Percentiles rank a stretch among this genome's conserved stretches.
Evolutionary conservation across 2,113 vertebrate species (phyloP).

Genomic region (Holacanthus passer): DNA sequence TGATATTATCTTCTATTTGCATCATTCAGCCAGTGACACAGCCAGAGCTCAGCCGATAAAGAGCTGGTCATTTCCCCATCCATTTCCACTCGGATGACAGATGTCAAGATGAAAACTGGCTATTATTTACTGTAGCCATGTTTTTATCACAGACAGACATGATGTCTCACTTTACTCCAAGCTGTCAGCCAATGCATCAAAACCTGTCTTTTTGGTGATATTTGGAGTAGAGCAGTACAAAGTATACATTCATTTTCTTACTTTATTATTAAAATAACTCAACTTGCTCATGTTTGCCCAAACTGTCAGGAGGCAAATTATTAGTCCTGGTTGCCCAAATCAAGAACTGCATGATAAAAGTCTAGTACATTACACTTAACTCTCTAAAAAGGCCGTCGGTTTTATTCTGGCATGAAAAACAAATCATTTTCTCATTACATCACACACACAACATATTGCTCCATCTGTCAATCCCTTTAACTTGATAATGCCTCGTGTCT

Average conservation of each 20-base stretch:
- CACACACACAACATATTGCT: slow-evolving; percentile 6
- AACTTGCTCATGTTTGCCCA: not conserved
- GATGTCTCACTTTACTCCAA: slow-evolving; percentile 84
- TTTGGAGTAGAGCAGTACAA: slow-evolving; percentile 29
- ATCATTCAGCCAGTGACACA: slow-evolving; percentile 82
- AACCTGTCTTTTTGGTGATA: slow-evolving; percentile 49
- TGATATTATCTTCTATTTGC: slow-evolving; percentile 88
- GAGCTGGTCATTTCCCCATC: slow-evolving; percentile 84
- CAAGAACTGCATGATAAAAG: slow-evolving; percentile 24
- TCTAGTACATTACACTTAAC: slow-evolving; percentile 32
- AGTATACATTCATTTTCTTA: slow-evolving; percentile 26
- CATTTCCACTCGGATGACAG: slow-evolving; percentile 83
- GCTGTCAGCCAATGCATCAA: slow-evolving; percentile 69
- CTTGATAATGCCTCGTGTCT: not conserved
- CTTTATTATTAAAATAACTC: slow-evolving; percentile 4
- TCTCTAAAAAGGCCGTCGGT: slow-evolving; percentile 4
- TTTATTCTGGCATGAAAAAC: slow-evolving; percentile 2
- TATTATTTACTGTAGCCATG: slow-evolving; percentile 82
- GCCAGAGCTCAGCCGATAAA: slow-evolving; percentile 78
- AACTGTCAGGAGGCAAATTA: slow-evolving; percentile 7
- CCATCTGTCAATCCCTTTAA: slow-evolving; percentile 22
- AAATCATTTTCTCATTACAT: slow-evolving; percentile 30
- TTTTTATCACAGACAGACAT: slow-evolving; percentile 85
- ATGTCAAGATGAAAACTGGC: slow-evolving; percentile 83
- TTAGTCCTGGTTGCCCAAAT: slow-evolving; percentile 1